Evolutionary conservation across 2,797 vertebrate genomes (phyloP), one percentile per base, ranked within the genome.

Genomic region (Arvicola amphibius): DNA sequence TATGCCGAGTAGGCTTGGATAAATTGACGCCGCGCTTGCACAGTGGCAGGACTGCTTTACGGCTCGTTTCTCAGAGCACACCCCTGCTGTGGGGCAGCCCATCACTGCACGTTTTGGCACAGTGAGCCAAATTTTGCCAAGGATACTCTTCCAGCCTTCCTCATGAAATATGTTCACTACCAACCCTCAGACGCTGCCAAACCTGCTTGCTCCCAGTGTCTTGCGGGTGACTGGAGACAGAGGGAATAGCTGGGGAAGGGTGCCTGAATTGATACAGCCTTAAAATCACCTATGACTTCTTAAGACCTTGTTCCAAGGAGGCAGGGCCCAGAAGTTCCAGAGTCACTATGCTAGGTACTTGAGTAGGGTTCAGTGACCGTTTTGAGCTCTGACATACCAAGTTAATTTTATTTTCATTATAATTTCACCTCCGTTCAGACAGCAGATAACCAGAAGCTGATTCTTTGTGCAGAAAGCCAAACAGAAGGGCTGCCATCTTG

Each of bases 401-500:
- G 4, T 34, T 88, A 73, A 69, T 90, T 77, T 92, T 90, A 48
- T 88, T 79, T 95, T 79, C 78, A 37, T 71, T 84, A 85, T 3
- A 32, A 21, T 85, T 10, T 92, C 13, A 69, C 74, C 34, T n/a
- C 67, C 92, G 65, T 88, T 94, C 27, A 92, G 21, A 16, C 17
- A 95, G 40, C 2, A 13, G 91, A 12, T 79, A 71, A 90, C 10
- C 17, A 88, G 56, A 91, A 37, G 59, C 59, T 8, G 21, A 77
- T 23, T 37, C 80, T 83, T 77, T 25, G 14, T 43, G n/a, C 81
- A 7, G 37, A 93, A 93, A 77, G 13, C 32, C 56, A 67, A 76
- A 73, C n/a, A 73, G 48, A 61, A 83, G 90, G 90, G 51, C 32
- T 11, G 0, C 69, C 56, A 53, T 91, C 32, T 86, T 85, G 27